Base-by-base conservation (phyloP, 2,888 invertebrate genomes). In the Lasioglossum calceatum region DNA sequence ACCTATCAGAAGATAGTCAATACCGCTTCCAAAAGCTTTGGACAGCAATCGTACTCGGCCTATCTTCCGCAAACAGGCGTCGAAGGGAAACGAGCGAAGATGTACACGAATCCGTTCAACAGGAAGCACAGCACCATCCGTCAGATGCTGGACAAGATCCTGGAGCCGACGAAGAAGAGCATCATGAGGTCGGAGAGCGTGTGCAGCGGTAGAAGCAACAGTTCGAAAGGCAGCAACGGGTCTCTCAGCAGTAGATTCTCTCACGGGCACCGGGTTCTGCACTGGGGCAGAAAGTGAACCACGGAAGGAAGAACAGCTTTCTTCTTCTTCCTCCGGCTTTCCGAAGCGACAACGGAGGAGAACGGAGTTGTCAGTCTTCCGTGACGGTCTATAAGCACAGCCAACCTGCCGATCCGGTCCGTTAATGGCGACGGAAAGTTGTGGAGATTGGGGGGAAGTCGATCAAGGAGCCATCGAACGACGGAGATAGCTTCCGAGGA, bases 41-140 rank as follows among this genome's bases (percentile, higher is more conserved):
- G 0, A 8, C 67, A 19, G 32, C 23, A 23, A 39, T 39, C n/a
- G 4, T 12, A 39, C 4, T 7, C 23, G 0, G 36, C 32, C 5
- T 19, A 39, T 39, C 4, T 39, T 4, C 0, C 4, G 12, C 0
- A 42, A 39, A n/a, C 12, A 10, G 70, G 42, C 23, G 39, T 70
- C 12, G 39, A 70, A n/a, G 42, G 4, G 4, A 39, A 70, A 12
- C 42, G 12, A n/a, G 12, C 70, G n/a, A 70, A n/a, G 91, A 97
- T 97, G 97, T 97, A 96, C 92, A 97, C 97, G 85, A 97, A 97
- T 94, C 97, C 97, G 80, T 97, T 97, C 93, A 97, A 97, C 90
- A 96, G 97, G 90, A 97, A 97, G 91, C 97, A 97, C 94, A 97
- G 97, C 27, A 96, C 96, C 81, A 96, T 97, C 93, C 96, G 97